These are phyloP conservation scores for Dysidea cf. avara DNA, from an alignment of 37 sponge, comb jelly and placozoan genomes.

Conservation along the genomic window DNA sequence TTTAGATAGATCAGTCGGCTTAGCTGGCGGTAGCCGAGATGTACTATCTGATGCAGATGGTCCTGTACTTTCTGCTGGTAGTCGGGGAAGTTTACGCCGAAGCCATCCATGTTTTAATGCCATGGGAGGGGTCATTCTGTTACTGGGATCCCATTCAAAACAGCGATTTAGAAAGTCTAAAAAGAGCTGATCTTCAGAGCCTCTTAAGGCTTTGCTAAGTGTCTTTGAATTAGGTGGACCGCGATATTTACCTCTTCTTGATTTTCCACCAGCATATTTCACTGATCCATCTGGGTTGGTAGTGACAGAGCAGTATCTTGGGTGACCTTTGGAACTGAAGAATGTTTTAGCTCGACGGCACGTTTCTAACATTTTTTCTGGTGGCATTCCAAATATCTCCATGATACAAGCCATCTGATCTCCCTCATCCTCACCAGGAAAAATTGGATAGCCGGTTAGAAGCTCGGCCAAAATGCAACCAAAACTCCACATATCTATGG, in stretches of 20 bases:
- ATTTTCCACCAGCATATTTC: constrained; percentile 66
- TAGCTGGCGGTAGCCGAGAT: constrained; percentile 28
- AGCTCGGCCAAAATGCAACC: constrained; percentile 95
- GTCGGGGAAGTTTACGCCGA: constrained; percentile 43
- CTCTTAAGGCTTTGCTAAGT: constrained; percentile 83
- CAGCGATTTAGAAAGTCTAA: constrained; percentile 75
- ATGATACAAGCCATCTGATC: constrained; percentile 94
- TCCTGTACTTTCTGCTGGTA: constrained; percentile 22
- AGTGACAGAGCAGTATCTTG: constrained; percentile 72
- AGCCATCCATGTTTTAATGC: constrained; percentile 87
- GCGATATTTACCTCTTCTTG: constrained; percentile 83
- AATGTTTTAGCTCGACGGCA: constrained; percentile 75
- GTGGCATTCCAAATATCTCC: constrained; percentile 90
- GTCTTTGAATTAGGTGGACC: constrained; percentile 86
- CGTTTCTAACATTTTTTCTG: constrained; percentile 69
- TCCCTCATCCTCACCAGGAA: constrained; percentile 92
- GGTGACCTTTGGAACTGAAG: constrained; percentile 78
- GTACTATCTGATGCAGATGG: constrained; percentile 27
- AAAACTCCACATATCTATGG: constrained; percentile 99
- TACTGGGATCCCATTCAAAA: constrained; percentile 72
- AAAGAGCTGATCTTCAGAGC: constrained; percentile 88
- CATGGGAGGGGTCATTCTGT: constrained; percentile 68
- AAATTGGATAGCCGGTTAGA: constrained; percentile 89
- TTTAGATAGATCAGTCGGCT: constrained; percentile 13
- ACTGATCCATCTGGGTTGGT: constrained; percentile 68